A percentile compares a stretch with the other conserved stretches of the same genome.
phyloP scores from a whole-genome alignment of 2,797 vertebrate species.

The Rachycentron canadum region DNA sequence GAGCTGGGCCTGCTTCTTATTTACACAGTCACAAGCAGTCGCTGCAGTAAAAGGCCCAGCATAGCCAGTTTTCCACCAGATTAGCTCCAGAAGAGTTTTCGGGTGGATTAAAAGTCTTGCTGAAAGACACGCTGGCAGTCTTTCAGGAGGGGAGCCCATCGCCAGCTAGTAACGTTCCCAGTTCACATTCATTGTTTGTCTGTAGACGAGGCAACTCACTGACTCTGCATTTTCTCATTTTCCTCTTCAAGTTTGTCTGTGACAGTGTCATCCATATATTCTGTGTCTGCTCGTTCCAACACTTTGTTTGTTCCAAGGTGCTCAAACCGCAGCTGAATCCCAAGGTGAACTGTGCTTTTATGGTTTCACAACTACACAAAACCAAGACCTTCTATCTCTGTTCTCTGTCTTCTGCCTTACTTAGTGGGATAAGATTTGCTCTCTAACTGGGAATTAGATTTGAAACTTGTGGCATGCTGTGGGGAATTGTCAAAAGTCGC shows the following conservation, averaged over 20 bases:
- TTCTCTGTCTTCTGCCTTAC: background rate
- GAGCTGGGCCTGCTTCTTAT: slow-evolving; percentile 27
- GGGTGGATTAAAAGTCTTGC: slow-evolving; percentile 16
- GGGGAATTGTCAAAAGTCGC: slow-evolving; percentile 16
- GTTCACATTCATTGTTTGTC: slow-evolving; percentile 4
- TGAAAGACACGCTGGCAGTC: slow-evolving; percentile 28
- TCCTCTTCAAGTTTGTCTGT: background rate
- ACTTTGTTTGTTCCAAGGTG: background rate
- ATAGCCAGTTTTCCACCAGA: slow-evolving; percentile 32
- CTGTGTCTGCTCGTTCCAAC: slow-evolving; percentile 3
- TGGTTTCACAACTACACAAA: background rate
- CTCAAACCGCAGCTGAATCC: background rate
- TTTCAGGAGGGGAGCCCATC: background rate
- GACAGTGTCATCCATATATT: background rate
- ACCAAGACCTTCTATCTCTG: background rate
- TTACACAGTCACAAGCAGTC: slow-evolving; percentile 22
- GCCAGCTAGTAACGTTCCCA: background rate
- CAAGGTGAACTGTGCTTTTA: background rate
- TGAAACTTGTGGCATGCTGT: slow-evolving; percentile 4
- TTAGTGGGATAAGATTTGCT: background rate
- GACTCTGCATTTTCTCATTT: background rate
- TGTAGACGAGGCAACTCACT: background rate
- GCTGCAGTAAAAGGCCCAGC: slow-evolving; percentile 20
- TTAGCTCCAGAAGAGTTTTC: slow-evolving; percentile 30
- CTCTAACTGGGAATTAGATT: slow-evolving; percentile 8